Base-by-base conservation (phyloP, 2,797 vertebrate species). In the Artibeus lituratus region DNA sequence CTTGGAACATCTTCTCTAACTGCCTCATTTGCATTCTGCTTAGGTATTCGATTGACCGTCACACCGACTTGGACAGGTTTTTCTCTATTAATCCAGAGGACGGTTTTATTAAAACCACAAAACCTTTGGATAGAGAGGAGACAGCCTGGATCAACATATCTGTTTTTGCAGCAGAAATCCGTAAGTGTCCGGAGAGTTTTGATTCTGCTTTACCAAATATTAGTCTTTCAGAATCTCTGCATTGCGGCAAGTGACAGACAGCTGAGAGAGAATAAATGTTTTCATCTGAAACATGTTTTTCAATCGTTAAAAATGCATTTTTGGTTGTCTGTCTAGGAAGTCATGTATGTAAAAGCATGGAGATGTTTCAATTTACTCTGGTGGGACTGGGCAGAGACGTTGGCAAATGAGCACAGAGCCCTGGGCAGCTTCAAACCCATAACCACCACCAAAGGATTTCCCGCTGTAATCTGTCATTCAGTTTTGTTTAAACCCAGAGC, bases 121-220 rank as follows among this genome's bases (percentile, higher is more conserved):
- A 99, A 98, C 98, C 99, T 11, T 98, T 99, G 98, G 99, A 99
- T 98, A 98, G 99, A 97, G 99, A 99, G 97, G 97, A 99, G 47
- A 99, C 99, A 47, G 94, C 99, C 96, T 99, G 99, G 99, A 99
- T 99, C 90, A 99, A 99, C 91, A 99, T 99, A 93, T 99, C 99
- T 14, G 99, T 99, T 97, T 99, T 99, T 81, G 99, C 99, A 80
- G 99, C 98, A 53, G 99, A 99, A 99, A 99, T 99, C 37, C 99
- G 99, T 99, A 98, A 98, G 98, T 99, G 97, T 97, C 97, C 93
- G n/a, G 81, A 84, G 76, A 39, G 57, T 80, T 98, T 93, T 81
- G 69, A 86, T 90, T 94, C 82, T 35, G 29, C 10, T 55, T 62
- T 87, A 91, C 53, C 35, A 90, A 96, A 65, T 83, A 77, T 65